Evolutionary conservation across 2,888 invertebrate species (phyloP), one percentile per base, ranked within the genome.

Genomic region (Macrosiphum euphorbiae): DNA sequence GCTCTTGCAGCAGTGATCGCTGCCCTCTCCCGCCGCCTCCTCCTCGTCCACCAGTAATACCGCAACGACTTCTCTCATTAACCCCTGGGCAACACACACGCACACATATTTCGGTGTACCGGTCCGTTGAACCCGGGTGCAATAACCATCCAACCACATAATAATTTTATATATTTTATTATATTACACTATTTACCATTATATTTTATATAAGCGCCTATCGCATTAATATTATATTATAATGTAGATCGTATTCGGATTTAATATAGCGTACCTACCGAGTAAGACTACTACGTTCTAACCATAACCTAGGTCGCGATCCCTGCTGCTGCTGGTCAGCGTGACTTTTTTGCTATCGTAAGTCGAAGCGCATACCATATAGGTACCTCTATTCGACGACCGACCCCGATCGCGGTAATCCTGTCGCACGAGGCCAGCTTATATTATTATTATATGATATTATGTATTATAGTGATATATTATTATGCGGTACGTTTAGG

Each of bases 101-200:
- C 90, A 35, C 67, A 50, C 91, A 78, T 24, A 61, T 92, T 50
- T 92, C 58, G 87, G 88, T 61, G 92, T 47, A 52, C 78, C 47
- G 50, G 93, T 90, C 67, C 94, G 52, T 94, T 94, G 94, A 94
- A 94, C 94, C 50, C 87, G 90, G 94, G 94, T 90, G 94, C 94
- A 90, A 90, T 94, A 94, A 90, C 94, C 94, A 90, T 88, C 67
- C 20, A 24, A 67, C 85, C 90, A 35, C 86, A 28, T 26, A 8
- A 78, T 35, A 78, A 78, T 78, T 78, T 20, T 78, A 26, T 16
- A 86, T 86, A 78, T 87, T 67, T 41, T 86, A 88, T 52, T 58
- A 55, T 92, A 92, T 50, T 92, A 92, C 41, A 86, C 11, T 86
- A 89, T 58, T 58, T 90, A 85, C 41, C 47, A n/a, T 88, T 87